Percentiles rank a stretch among this genome's conserved stretches.
Evolutionary conservation across 2,113 vertebrate species (phyloP).

Genomic region (Hemibagrus wyckioides): DNA sequence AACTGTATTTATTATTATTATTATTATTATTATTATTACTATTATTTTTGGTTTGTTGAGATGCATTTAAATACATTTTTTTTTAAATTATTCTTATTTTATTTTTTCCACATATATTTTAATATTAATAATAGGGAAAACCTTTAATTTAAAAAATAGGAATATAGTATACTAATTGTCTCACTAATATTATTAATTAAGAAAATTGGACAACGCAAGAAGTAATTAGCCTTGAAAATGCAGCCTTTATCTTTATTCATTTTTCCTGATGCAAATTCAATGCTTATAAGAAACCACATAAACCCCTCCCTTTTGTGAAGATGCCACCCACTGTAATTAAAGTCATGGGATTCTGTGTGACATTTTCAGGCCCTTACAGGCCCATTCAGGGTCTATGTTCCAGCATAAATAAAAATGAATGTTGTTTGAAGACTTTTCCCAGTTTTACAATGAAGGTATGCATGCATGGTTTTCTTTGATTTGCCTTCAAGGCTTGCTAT

Average conservation of each 20-base stretch:
- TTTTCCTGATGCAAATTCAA: not conserved
- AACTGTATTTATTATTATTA: too few relatives aligned
- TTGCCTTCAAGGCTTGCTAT: not conserved
- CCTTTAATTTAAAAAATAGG: not conserved
- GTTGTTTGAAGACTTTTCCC: not conserved
- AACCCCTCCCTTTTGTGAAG: not conserved
- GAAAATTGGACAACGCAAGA: not conserved
- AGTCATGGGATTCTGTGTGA: constrained; percentile 25
- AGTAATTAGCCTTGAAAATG: constrained; percentile 1
- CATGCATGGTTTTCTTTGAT: not conserved
- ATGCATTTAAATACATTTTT: too few relatives aligned
- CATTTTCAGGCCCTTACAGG: not conserved
- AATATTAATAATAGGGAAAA: not conserved
- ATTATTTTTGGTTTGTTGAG: too few relatives aligned
- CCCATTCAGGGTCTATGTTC: not conserved
- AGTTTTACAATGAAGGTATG: constrained; percentile 10
- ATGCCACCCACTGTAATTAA: not conserved
- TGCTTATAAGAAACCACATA: not conserved
- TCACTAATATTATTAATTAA: not conserved
- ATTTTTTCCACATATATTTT: too few relatives aligned
- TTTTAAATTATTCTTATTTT: too few relatives aligned
- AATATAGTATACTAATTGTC: not conserved
- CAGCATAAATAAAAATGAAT: not conserved
- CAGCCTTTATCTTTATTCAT: not conserved
- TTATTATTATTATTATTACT: too few relatives aligned